Evolutionary conservation across 2,113 vertebrate species (phyloP).

Genomic region (Plecotus auritus): DNA sequence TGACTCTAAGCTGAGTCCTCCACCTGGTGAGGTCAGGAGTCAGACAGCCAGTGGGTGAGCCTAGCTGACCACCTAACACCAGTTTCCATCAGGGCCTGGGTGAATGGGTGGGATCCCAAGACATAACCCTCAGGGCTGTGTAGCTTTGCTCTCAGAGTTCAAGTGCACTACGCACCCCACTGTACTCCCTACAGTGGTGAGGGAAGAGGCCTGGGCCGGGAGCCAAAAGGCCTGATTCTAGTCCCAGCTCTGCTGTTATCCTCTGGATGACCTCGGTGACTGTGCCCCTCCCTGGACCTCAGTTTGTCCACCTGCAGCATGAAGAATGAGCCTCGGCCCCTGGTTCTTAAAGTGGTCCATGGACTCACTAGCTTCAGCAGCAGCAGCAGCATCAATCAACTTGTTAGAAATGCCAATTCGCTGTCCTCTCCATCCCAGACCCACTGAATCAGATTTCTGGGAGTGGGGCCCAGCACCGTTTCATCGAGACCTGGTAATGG

Average conservation of each 20-base stretch:
- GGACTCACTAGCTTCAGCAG: not conserved
- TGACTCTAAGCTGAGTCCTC: not conserved
- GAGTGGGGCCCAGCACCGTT: not conserved
- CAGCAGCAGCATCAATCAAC: not conserved
- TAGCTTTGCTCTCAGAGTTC: not conserved
- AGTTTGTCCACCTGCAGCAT: not conserved
- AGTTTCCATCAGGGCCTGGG: not conserved
- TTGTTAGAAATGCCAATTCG: not conserved
- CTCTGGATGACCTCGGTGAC: not conserved
- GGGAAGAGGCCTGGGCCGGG: not conserved
- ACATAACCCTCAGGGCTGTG: not conserved
- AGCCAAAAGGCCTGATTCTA: not conserved
- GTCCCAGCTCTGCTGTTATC: not conserved
- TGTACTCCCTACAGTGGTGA: not conserved
- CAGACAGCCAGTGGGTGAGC: not conserved
- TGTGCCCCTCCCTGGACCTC: not conserved
- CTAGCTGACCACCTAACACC: not conserved
- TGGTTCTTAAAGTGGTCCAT: not conserved
- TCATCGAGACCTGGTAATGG: not conserved
- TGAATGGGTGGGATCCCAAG: not conserved
- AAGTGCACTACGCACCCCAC: not conserved
- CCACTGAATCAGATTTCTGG: not conserved
- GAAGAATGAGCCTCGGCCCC: not conserved
- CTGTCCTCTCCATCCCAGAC: not conserved
- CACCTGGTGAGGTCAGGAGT: not conserved